These are phyloP conservation scores for Myocastor coypus DNA, from an alignment of 2,113 vertebrate genomes.

Conservation along the genomic window DNA sequence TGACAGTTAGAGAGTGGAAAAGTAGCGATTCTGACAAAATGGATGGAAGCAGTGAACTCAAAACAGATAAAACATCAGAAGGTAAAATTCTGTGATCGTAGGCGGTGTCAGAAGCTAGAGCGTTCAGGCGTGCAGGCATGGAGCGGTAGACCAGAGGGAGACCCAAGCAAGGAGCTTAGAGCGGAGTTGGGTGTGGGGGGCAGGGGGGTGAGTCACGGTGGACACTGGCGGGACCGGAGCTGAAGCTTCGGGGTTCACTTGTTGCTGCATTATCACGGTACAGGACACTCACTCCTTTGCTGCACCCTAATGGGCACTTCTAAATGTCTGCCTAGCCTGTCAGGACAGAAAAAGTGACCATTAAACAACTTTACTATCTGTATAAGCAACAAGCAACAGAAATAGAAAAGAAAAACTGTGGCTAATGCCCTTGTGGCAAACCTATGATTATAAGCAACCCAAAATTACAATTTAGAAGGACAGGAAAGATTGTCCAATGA, in stretches of 20 bases:
- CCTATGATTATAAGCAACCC: background rate
- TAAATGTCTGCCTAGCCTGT: background rate
- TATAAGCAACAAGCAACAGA: background rate
- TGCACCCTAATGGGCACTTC: background rate
- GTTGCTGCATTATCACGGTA: background rate
- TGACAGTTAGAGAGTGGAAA: background rate
- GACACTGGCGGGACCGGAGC: fast-evolving
- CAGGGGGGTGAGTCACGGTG: too few species aligned
- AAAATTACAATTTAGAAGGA: background rate
- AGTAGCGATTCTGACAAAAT: background rate
- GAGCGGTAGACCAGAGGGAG: background rate
- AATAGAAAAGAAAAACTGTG: background rate
- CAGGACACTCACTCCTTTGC: background rate
- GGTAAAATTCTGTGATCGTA: background rate
- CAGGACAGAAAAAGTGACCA: background rate
- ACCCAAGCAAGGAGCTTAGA: fast-evolving
- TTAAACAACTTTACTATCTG: background rate
- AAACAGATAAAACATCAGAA: background rate
- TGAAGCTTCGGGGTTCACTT: background rate
- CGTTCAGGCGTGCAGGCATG: background rate
- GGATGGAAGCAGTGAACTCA: background rate
- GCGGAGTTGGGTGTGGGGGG: background rate
- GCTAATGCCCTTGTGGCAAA: background rate
- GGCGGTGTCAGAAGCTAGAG: background rate
- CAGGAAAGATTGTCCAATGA: background rate